A percentile compares a stretch with the other conserved stretches of the same genome.
These are phyloP conservation scores for Alligator mississippiensis DNA, from an alignment of 2,113 vertebrate genomes.

Conservation along the genomic window DNA sequence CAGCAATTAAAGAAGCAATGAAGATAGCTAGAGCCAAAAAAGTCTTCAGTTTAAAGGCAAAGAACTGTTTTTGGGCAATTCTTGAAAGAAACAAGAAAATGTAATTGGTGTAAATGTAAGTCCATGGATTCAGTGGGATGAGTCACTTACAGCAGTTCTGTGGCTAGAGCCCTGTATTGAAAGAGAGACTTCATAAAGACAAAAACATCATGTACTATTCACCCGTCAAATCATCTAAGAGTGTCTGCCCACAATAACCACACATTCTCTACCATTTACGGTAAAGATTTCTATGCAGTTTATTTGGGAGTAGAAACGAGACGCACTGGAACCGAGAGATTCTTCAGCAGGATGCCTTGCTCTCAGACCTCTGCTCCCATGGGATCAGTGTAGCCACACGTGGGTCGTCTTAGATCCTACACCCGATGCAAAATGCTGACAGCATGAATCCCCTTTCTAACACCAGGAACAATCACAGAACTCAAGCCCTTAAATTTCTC, in stretches of 20 bases:
- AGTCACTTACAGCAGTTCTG: not conserved
- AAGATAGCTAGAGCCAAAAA: not conserved
- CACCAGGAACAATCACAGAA: not conserved
- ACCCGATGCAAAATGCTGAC: not conserved
- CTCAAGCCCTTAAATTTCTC: not conserved
- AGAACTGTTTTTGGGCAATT: accelerated
- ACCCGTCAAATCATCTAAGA: not conserved
- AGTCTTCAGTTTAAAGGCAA: not conserved
- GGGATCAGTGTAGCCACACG: not conserved
- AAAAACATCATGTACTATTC: slow-evolving; percentile 35
- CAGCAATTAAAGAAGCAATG: not conserved
- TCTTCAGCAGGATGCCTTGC: not conserved
- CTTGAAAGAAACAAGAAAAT: not conserved
- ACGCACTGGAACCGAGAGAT: not conserved
- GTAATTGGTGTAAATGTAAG: not conserved
- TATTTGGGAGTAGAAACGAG: not conserved
- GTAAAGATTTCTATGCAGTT: slow-evolving; percentile 8
- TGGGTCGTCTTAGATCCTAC: not conserved
- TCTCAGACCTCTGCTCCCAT: not conserved
- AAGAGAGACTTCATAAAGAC: not conserved
- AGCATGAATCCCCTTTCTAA: not conserved
- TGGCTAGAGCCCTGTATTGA: slow-evolving; percentile 19
- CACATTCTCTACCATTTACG: not conserved
- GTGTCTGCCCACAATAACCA: slow-evolving; percentile 9
- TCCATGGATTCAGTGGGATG: not conserved